Base-by-base conservation (phyloP, 2,113 vertebrate genomes). In the Cacatua alba region DNA sequence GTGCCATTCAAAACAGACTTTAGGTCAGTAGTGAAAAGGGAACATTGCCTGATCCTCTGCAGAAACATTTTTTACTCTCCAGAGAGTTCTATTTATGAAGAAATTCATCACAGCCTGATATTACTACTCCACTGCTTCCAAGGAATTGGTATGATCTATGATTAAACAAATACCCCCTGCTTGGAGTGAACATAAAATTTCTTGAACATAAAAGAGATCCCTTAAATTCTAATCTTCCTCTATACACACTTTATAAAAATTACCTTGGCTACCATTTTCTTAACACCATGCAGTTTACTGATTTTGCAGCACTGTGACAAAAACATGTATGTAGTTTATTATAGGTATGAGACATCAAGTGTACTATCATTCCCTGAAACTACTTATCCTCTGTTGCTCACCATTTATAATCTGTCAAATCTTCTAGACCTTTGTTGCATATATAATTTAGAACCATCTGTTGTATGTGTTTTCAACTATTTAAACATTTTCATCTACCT, bases 371-470 rank as follows among this genome's bases (percentile, higher is more conserved):
- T 97, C 97, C 97, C 70, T 75, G 97, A 95, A 97, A 97, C 95
- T 95, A 94, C 94, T 97, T 94, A 97, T 97, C 92, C 93, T 98
- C 97, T 96, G 82, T 82, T 97, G 96, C 90, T 97, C 95, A 92
- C 92, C 87, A 93, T 95, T 95, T 97, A 97, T 97, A 97, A 97
- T 89, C 95, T 96, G 95, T 88, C 96, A 97, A 95, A 93, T 97
- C 96, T 97, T 95, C 94, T 71, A 97, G 95, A 96, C 94, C 94
- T 98, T 94, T 96, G 90, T 64, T 97, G 91, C 95, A 98, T 97
- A 95, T 97, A 96, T 97, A 97, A 98, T 98, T 98, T 95, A 98
- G 87, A 98, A 96, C 97, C 97, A 98, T 97, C 97, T 98, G 96
- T 91, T 98, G 95, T 95, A 96, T 74, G 71, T 48, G 85, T 94